Conservation (phyloP, 2,797 vertebrate species). For the Potorous gilbertii region DNA sequence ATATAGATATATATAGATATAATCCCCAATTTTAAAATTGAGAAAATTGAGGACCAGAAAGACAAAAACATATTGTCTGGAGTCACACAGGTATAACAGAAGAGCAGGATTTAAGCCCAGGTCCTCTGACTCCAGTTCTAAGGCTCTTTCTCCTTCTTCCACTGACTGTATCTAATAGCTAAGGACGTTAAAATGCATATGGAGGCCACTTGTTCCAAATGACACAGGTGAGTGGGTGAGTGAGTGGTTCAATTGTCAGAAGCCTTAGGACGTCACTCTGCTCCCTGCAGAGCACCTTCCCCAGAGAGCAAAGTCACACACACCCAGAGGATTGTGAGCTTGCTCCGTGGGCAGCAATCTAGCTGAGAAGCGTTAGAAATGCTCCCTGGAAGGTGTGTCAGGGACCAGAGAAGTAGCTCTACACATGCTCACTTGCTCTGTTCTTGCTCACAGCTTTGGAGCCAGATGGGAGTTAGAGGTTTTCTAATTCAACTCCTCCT, state of each 20-base stretch:
- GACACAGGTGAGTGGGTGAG: neutral
- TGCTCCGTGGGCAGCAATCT: neutral
- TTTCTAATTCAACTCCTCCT: neutral
- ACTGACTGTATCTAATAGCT: neutral
- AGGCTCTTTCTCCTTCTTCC: neutral
- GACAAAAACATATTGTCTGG: neutral
- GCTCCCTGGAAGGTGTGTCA: neutral
- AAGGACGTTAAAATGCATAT: neutral
- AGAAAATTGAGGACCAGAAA: neutral
- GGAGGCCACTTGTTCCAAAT: neutral
- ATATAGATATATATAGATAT: too few species aligned
- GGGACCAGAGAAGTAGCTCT: too few species aligned
- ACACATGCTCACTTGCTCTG: neutral
- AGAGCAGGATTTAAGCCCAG: neutral
- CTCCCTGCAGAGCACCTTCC: neutral
- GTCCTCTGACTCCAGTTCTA: neutral
- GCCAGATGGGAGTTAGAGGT: neutral
- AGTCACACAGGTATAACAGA: neutral
- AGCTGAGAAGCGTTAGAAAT: neutral
- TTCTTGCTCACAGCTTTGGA: neutral
- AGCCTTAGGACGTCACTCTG: neutral
- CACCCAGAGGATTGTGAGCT: neutral
- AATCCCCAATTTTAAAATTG: neutral
- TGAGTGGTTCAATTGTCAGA: neutral
- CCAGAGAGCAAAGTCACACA: neutral